Conservation (phyloP, 64 coral and sea anemone species). For the Acropora yongei region DNA sequence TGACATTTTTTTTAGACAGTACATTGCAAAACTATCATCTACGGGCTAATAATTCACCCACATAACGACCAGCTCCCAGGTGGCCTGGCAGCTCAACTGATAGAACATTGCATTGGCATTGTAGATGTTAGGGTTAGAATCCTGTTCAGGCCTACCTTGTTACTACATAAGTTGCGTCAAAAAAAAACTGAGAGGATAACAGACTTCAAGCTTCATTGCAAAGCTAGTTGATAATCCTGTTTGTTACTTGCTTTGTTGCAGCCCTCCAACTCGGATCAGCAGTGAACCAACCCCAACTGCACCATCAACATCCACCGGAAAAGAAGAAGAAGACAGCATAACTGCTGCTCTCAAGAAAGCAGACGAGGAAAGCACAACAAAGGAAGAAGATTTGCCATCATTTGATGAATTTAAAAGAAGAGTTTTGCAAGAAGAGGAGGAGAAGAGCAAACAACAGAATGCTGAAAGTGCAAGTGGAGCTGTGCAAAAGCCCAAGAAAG, state of each 20-base stretch:
- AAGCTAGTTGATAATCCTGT: not conserved
- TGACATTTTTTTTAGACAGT: no score
- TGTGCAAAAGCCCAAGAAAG: slow-evolving; percentile 70
- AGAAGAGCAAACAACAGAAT: slow-evolving; percentile 75
- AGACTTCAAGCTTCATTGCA: not conserved
- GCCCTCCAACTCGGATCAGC: slow-evolving; percentile 22
- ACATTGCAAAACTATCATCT: no score
- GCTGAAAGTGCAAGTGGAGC: slow-evolving; percentile 34
- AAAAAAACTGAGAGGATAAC: no score
- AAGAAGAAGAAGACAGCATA: slow-evolving; percentile 83
- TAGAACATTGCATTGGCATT: no score
- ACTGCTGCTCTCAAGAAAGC: slow-evolving; percentile 83
- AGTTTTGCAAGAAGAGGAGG: slow-evolving; percentile 83
- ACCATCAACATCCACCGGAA: not conserved
- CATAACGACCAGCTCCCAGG: no score
- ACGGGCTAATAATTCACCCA: no score
- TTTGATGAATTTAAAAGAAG: slow-evolving; percentile 96
- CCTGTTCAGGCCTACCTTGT: no score
- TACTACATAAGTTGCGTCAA: no score
- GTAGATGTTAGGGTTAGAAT: no score
- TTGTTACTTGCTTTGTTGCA: not conserved
- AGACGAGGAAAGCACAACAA: slow-evolving; percentile 73
- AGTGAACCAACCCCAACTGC: not conserved
- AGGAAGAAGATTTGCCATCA: slow-evolving; percentile 94
- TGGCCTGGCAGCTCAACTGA: no score